Percentiles rank a stretch among this genome's conserved stretches.
Conservation (phyloP, 2,113 vertebrate species). For the Aegypius monachus region DNA sequence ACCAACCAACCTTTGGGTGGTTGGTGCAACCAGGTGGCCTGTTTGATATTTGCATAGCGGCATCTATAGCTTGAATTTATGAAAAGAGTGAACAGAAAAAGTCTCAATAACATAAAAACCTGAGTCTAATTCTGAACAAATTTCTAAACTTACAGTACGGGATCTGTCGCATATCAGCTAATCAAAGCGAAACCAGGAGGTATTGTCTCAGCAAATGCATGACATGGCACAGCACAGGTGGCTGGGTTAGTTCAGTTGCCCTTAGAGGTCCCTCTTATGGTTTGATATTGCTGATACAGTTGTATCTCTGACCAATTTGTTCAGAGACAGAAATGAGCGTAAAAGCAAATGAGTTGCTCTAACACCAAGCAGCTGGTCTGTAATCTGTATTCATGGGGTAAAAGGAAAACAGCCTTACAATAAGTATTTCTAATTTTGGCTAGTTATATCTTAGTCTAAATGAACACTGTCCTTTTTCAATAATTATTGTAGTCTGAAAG, state of each 20-base stretch:
- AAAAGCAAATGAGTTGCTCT: background rate
- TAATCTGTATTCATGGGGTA: background rate
- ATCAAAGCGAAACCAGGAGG: background rate
- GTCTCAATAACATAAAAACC: background rate
- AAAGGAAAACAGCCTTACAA: background rate
- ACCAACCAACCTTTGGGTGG: background rate
- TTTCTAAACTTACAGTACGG: background rate
- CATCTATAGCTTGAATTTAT: background rate
- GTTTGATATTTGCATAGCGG: background rate
- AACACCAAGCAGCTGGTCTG: background rate
- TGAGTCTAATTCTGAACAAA: background rate
- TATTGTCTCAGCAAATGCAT: background rate
- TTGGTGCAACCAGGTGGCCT: background rate
- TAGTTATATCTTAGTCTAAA: background rate
- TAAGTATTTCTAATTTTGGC: background rate
- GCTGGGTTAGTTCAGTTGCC: background rate
- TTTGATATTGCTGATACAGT: background rate
- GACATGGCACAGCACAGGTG: background rate
- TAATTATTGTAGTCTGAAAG: background rate
- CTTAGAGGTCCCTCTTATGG: background rate
- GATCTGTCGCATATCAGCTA: background rate
- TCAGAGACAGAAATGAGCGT: background rate
- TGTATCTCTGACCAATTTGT: background rate
- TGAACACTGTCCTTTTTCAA: background rate
- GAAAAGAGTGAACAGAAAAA: background rate